Evolutionary conservation across 37 sponge, comb jelly and placozoan genomes (phyloP), one percentile per base, ranked within the genome.

Genomic region (Agelas oroides): DNA sequence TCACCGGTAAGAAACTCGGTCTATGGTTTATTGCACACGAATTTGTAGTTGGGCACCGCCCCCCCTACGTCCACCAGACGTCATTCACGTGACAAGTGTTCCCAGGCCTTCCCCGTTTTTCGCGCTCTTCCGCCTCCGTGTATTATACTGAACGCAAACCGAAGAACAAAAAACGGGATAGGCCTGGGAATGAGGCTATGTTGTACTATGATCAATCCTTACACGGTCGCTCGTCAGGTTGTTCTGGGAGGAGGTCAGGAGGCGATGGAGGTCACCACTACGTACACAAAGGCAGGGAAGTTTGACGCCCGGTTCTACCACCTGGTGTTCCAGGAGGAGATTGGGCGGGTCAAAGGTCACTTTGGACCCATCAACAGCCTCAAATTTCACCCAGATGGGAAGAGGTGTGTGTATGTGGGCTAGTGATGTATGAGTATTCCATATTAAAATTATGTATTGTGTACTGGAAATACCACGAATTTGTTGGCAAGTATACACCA

Each of bases 231-330:
- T 8, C 46, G 35, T 75, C 46, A 93, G 94, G 94, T 93, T 55
- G 94, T 97, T 14, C 74, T 99, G 65, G 99, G 99, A 62, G 99
- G 99, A 38, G 99, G 99, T 60, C 99, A 99, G 74, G 99, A 99
- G 55, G 99, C 99, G 17, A 97, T 92, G 91, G 94, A 95, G 33
- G 99, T 99, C 57, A 99, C 99, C 60, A 94, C 94, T 12, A 97
- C 99, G 0, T 81, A 84, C 59, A 87, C 97, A 17, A 92, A 93
- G 73, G 91, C 93, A 20, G 99, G 99, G 28, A 99, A 99, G 64
- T 99, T 99, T 76, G 94, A 97, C 41, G 99, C 99, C 35, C 57
- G 97, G 23, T 97, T 99, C 86, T 99, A 93, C 79, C 99, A 99
- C 40, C 76, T 99, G 38, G 82, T 99, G 54, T 95, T 93, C 63